Evolutionary conservation across 2,797 vertebrate genomes (phyloP), one percentile per base, ranked within the genome.

Genomic region (Staurois parvus): DNA sequence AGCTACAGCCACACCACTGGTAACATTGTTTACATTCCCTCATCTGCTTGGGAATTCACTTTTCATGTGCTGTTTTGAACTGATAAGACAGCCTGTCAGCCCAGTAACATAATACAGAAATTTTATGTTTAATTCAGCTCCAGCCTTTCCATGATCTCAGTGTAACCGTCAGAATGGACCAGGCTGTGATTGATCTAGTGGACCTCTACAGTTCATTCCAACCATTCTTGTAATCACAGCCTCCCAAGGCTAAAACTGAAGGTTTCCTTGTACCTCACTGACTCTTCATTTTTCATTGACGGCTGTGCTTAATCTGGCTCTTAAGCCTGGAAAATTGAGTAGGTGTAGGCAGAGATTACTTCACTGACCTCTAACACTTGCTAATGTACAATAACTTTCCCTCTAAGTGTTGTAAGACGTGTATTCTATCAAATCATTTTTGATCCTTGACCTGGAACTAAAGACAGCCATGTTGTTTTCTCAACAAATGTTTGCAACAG

Each of bases 21-120:
- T 59, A 28, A 45, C 80, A 74, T 82, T 67, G 70, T 45, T 74
- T 82, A 67, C 56, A 48, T 82, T 82, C 80, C 34, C 17, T 29
- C 26, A 13, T 32, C 26, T 21, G 52, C 56, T 72, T 15, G 42
- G 80, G 72, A 82, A 74, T 75, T 82, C 70, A 82, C 72, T 74
- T 64, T 82, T 74, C 68, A 34, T 37, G 30, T 72, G 52, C 70
- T 74, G 30, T 75, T n/a, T 62, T 45, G 17, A 62, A 28, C 79
- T 72, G 78, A 80, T 80, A 80, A 52, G 24, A 12, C 40, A 0
- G 66, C 62, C 66, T 72, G 68, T 62, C 80, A 64, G 32, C 59
- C 72, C 59, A 30, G 64, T 62, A 64, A 81, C 69, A 62, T 66
- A 64, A n/a, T 64, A 64, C 17, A 40, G 10, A 64, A 37, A 40